Percentiles rank a stretch among this genome's conserved stretches.
phyloP scores from a whole-genome alignment of 2,888 invertebrate species.

The Orchestes rusci region DNA sequence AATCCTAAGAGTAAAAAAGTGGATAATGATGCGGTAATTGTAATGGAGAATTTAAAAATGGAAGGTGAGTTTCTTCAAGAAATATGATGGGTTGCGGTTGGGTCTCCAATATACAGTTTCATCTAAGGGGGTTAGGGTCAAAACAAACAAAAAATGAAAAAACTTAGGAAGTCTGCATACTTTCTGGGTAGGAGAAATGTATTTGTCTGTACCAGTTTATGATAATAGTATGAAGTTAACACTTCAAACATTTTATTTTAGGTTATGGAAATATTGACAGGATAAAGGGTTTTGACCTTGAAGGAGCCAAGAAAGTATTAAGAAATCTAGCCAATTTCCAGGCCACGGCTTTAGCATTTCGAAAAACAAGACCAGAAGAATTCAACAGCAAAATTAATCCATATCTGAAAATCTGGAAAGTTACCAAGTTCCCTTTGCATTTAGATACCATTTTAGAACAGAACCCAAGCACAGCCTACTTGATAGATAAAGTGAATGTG shows the following conservation, averaged over 20 bases:
- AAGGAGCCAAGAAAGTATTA: conserved; percentile 44
- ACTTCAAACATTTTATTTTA: too few species aligned
- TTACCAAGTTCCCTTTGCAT: neutral
- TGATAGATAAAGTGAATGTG: conserved; percentile 3
- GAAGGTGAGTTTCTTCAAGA: conserved; percentile 32
- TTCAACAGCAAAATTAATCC: conserved; percentile 40
- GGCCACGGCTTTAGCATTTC: conserved; percentile 48
- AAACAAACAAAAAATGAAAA: too few species aligned
- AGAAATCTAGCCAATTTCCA: conserved; percentile 49
- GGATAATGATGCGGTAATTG: conserved; percentile 50
- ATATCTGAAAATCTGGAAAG: conserved; percentile 29
- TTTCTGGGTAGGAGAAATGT: too few species aligned
- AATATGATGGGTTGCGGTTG: neutral
- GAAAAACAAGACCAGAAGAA: conserved; percentile 40
- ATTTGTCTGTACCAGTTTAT: too few species aligned
- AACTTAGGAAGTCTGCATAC: too few species aligned
- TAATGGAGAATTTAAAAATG: conserved; percentile 50
- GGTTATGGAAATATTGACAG: conserved; percentile 48
- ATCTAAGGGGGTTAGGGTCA: too few species aligned
- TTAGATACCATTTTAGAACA: conserved; percentile 7
- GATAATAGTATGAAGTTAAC: too few species aligned
- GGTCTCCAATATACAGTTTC: too few species aligned
- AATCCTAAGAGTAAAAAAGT: conserved; percentile 33
- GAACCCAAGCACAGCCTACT: conserved; percentile 9
- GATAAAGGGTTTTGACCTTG: conserved; percentile 45